A percentile compares a stretch with the other conserved stretches of the same genome.
Evolutionary conservation across 2,888 invertebrate species (phyloP).

Genomic region (Drosophila yooni): DNA sequence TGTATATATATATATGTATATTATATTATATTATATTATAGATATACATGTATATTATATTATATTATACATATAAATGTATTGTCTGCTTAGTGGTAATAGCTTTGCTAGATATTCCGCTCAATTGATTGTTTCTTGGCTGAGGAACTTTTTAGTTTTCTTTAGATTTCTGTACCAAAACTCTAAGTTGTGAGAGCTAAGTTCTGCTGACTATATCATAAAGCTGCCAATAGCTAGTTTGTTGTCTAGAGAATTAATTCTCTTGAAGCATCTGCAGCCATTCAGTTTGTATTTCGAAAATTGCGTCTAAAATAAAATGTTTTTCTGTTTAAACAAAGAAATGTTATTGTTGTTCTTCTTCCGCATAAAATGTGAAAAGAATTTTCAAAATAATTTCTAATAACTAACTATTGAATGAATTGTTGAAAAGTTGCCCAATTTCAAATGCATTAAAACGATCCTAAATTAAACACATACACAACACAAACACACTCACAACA

Average conservation of each 20-base stretch:
- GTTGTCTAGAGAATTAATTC: not conserved
- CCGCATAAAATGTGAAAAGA: not conserved
- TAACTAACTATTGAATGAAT: not conserved
- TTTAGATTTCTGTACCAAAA: not conserved
- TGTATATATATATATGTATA: too few relatives aligned
- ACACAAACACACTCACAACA: conserved; percentile 2
- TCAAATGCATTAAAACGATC: not conserved
- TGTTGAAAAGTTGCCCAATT: not conserved
- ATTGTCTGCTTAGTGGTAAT: too few relatives aligned
- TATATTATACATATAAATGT: too few relatives aligned
- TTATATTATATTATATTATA: too few relatives aligned
- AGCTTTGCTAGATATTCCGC: not conserved
- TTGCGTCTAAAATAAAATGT: not conserved
- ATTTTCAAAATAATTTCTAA: not conserved
- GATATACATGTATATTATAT: too few relatives aligned
- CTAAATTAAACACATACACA: conserved; percentile 1
- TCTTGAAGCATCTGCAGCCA: not conserved
- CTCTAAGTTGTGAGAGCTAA: not conserved
- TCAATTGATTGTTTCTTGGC: not conserved
- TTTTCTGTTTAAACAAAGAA: not conserved
- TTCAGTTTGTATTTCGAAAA: not conserved
- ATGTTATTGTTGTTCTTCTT: not conserved
- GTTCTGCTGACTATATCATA: not conserved
- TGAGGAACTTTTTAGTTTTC: not conserved
- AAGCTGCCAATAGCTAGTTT: not conserved